Conservation (phyloP, 2,113 vertebrate species). For the Athene noctua region DNA sequence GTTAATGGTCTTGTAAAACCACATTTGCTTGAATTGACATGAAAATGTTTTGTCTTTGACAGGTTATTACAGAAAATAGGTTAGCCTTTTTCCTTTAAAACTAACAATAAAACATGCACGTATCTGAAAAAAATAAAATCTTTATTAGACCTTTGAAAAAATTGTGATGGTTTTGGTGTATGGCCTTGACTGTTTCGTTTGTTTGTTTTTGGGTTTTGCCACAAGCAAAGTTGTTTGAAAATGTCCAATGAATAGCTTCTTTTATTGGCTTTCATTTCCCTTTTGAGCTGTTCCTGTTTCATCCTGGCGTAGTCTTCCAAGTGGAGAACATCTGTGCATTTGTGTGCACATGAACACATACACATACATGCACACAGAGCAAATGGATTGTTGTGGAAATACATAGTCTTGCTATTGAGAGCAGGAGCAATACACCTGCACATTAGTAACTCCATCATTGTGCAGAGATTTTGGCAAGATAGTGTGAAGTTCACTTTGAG, state of each 20-base stretch:
- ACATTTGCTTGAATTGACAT: background rate
- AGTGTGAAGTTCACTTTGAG: background rate
- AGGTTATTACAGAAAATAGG: background rate
- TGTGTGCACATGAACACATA: background rate
- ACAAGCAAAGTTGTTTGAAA: background rate
- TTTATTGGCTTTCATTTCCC: background rate
- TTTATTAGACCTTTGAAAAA: background rate
- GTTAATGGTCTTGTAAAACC: background rate
- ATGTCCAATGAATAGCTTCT: background rate
- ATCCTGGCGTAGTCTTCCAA: background rate
- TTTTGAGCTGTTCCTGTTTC: background rate
- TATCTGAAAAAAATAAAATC: background rate
- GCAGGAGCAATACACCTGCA: background rate
- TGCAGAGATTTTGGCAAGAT: background rate
- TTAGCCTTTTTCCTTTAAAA: background rate
- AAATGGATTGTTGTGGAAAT: background rate
- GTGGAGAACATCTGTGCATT: background rate
- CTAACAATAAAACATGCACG: background rate
- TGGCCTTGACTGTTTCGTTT: background rate
- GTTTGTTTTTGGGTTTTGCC: background rate
- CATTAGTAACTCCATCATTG: background rate
- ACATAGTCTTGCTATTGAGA: background rate
- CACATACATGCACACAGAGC: accelerated
- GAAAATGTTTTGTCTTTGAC: background rate
- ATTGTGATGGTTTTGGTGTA: background rate